These are phyloP conservation scores for Leucopternis melanops DNA, from an alignment of 2,113 vertebrate genomes.

Conservation along the genomic window DNA sequence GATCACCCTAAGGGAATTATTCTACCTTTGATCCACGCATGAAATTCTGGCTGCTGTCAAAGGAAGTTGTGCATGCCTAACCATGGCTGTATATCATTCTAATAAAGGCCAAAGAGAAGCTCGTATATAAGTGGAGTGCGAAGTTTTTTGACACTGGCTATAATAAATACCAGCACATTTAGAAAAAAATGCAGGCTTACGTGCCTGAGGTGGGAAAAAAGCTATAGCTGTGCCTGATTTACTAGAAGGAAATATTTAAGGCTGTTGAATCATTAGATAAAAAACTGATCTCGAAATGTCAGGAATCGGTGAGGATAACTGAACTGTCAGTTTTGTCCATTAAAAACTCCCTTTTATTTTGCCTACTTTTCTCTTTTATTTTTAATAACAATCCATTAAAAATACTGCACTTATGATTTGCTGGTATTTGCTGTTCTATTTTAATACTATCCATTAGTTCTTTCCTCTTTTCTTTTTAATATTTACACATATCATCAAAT, in stretches of 20 bases:
- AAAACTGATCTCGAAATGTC: conserved; percentile 36
- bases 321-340: not conserved
- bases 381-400: conserved; percentile 13
- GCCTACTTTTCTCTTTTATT: not conserved
- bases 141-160: not conserved
- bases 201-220: not conserved
- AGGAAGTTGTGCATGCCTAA: not conserved
- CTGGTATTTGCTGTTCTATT: not conserved
- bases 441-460: not conserved
- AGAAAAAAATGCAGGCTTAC: not conserved
- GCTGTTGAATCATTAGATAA: not conserved
- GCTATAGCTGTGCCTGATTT: not conserved
- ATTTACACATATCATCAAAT: conserved; percentile 32
- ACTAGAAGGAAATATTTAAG: not conserved
- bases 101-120: conserved; percentile 31
- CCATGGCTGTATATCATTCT: conserved; percentile 2
- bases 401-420: not conserved
- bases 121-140: not conserved
- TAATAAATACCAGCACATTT: conserved; percentile 24
- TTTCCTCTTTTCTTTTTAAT: conserved; percentile 3
- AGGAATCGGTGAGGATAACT: not conserved
- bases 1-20: not conserved
- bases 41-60: conserved; percentile 24
- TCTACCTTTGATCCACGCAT: not conserved
- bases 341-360: conserved; percentile 20